Evolutionary conservation across 2,113 vertebrate species (phyloP).

Genomic region (Callospermophilus lateralis): DNA sequence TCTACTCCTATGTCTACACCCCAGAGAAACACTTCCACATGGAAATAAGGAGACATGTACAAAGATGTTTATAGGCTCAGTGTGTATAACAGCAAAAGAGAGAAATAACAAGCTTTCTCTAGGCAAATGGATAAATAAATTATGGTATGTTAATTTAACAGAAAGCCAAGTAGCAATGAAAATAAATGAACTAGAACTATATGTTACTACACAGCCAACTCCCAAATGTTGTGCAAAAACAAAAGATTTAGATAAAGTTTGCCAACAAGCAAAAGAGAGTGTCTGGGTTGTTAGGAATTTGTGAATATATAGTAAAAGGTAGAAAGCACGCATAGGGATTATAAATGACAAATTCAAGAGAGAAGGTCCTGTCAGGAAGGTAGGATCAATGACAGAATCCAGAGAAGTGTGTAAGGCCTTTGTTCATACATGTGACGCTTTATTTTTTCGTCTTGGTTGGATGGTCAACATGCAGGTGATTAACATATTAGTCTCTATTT

Average conservation of each 20-base stretch:
- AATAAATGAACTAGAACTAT: conserved; percentile 13
- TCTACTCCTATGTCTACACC: neutral
- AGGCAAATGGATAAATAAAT: neutral
- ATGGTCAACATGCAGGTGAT: neutral
- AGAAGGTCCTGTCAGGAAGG: neutral
- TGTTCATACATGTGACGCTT: neutral
- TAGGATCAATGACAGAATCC: neutral
- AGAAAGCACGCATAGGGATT: neutral
- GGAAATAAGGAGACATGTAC: neutral
- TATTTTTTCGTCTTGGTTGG: neutral
- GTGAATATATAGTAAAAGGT: neutral
- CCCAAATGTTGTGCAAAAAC: neutral
- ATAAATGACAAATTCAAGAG: neutral
- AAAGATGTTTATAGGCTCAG: neutral
- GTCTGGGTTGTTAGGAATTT: neutral
- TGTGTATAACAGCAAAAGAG: neutral
- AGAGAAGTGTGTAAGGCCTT: neutral
- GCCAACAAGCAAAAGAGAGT: neutral
- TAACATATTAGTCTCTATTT: neutral
- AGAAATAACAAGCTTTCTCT: neutral
- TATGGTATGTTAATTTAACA: neutral
- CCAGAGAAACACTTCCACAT: neutral
- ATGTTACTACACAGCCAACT: neutral
- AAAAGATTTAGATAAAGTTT: conserved; percentile 19
- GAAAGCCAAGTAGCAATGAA: neutral